Evolutionary conservation across 2,888 invertebrate genomes (phyloP).

Genomic region (Amblyjoppa proteus): DNA sequence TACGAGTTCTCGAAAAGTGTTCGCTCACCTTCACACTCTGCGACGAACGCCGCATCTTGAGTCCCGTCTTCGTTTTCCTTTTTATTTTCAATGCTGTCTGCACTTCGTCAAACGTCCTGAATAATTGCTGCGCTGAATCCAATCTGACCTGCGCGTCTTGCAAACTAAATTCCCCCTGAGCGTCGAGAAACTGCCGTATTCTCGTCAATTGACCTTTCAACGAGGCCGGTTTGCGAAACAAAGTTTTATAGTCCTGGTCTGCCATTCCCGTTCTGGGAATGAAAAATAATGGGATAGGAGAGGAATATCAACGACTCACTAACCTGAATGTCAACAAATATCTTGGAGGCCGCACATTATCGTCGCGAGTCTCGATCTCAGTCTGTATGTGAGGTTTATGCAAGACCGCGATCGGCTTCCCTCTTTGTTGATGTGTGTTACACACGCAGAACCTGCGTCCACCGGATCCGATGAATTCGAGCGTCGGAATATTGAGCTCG

Average conservation of each 20-base stretch:
- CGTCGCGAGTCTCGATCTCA: conserved; percentile 41
- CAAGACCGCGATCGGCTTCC: not conserved
- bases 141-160: conserved; percentile 39
- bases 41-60: not conserved
- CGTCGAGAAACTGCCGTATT: conserved; percentile 14
- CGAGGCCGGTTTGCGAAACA: conserved; percentile 18
- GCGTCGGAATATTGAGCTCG: too few species aligned
- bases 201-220: conserved; percentile 33
- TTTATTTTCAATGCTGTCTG: conserved; percentile 32
- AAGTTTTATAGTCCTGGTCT: not conserved
- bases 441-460: not conserved
- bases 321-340: conserved; percentile 35
- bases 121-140: conserved; percentile 2
- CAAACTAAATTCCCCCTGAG: not conserved
- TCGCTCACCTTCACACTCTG: conserved; percentile 30
- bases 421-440: not conserved
- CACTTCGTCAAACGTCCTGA: conserved; percentile 25
- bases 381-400: conserved; percentile 1
- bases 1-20: not conserved
- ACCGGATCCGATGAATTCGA: too few species aligned
- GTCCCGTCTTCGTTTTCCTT: conserved; percentile 24
- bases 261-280: not conserved
- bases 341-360: conserved; percentile 25
- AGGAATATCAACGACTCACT: conserved; percentile 38
- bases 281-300: not conserved